These are phyloP conservation scores for Eupelmus urozonus DNA, from an alignment of 2,888 invertebrate genomes.

Conservation along the genomic window DNA sequence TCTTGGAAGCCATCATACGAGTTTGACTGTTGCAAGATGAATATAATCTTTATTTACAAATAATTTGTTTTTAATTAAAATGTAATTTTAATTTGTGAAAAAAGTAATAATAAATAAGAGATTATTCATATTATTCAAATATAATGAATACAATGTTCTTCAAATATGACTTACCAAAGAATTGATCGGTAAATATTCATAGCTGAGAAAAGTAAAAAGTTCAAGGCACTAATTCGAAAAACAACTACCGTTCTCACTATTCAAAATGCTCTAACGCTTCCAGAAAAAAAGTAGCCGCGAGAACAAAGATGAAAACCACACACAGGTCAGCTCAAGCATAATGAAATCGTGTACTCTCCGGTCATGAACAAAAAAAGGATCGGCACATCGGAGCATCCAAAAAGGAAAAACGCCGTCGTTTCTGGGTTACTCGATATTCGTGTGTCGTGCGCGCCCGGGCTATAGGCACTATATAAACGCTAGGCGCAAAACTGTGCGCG, in stretches of 20 bases:
- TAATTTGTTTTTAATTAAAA: too few species aligned
- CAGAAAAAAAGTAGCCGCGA: neutral
- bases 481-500: conserved; percentile 27
- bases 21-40: too few species aligned
- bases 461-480: too few species aligned
- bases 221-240: neutral
- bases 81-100: too few species aligned
- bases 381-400: neutral
- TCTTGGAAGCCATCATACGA: too few species aligned
- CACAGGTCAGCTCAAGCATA: neutral
- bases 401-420: conserved; percentile 27
- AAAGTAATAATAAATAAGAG: too few species aligned
- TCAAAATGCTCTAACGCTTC: neutral
- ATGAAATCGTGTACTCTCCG: conserved; percentile 33
- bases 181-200: neutral
- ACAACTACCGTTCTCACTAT: neutral
- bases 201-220: neutral
- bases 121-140: too few species aligned
- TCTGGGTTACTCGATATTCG: conserved; percentile 54
- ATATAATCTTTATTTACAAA: too few species aligned
- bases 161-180: neutral
- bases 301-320: conserved; percentile 14
- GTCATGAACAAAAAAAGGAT: conserved; percentile 26
- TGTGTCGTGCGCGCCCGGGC: conserved; percentile 32
- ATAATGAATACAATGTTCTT: too few species aligned